These are phyloP conservation scores for Synanceia verrucosa DNA, from an alignment of 2,797 vertebrate genomes.

Conservation along the genomic window DNA sequence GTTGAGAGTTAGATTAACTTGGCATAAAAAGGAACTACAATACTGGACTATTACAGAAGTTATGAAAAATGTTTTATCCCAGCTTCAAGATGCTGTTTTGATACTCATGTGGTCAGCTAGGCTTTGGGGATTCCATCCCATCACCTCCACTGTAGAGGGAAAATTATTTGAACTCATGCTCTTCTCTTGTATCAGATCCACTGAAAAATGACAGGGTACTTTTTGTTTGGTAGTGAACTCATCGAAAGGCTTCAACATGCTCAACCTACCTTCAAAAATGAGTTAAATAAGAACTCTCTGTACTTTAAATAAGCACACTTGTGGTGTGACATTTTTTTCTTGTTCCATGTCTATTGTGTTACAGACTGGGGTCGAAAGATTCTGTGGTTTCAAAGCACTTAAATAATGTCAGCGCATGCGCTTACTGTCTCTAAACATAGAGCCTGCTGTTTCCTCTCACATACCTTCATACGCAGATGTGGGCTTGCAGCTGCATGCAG, in stretches of 20 bases:
- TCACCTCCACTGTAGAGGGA: slow-evolving; percentile 44
- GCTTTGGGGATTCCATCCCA: slow-evolving; percentile 41
- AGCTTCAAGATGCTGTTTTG: neutral
- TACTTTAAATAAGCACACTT: neutral
- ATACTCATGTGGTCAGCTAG: slow-evolving; percentile 56
- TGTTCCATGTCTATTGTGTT: neutral
- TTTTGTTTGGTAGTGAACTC: neutral
- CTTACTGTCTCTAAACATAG: slow-evolving; percentile 2
- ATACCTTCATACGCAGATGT: neutral
- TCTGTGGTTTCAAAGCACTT: slow-evolving; percentile 9
- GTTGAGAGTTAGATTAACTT: neutral
- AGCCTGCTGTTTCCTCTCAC: slow-evolving; percentile 21
- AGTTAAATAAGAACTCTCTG: neutral
- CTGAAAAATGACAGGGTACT: neutral
- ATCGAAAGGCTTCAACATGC: neutral
- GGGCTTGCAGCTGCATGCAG: neutral
- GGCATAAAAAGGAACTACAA: neutral
- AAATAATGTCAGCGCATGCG: neutral
- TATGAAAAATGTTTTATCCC: neutral
- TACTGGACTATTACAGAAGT: neutral
- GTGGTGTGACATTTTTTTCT: neutral
- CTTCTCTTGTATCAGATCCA: neutral
- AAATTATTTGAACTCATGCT: slow-evolving; percentile 38
- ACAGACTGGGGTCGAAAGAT: slow-evolving; percentile 1
- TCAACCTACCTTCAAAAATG: neutral